These are phyloP conservation scores for Heliconius ismenius DNA, from an alignment of 2,888 invertebrate species.

Conservation along the genomic window DNA sequence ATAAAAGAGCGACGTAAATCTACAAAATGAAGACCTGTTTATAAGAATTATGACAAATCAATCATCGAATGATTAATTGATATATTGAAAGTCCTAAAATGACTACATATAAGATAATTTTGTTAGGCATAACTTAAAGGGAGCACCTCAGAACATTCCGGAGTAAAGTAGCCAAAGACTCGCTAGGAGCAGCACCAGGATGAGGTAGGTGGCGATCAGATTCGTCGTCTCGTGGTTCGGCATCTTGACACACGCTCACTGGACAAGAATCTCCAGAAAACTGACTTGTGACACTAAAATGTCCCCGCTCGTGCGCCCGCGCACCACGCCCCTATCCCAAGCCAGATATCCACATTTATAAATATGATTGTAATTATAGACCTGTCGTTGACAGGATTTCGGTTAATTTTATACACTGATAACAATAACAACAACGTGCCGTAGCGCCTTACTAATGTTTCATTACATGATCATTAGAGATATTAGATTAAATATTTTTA, in stretches of 20 bases:
- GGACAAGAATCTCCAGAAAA: slow-evolving; percentile 68
- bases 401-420: slow-evolving; percentile 37
- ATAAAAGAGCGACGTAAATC: not conserved
- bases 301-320: slow-evolving; percentile 58
- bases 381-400: slow-evolving; percentile 55
- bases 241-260: slow-evolving; percentile 70
- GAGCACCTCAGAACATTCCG: slow-evolving; percentile 80
- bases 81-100: not conserved
- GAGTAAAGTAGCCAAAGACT: slow-evolving; percentile 86
- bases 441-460: not conserved
- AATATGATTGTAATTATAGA: slow-evolving; percentile 65
- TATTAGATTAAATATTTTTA: not conserved
- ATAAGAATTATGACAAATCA: not conserved
- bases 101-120: not conserved
- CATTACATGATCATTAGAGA: not conserved
- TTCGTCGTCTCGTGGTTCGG: slow-evolving; percentile 84
- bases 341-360: slow-evolving; percentile 64
- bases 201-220: slow-evolving; percentile 86
- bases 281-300: slow-evolving; percentile 58
- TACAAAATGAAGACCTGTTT: not conserved
- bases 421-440: slow-evolving; percentile 41
- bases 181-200: slow-evolving; percentile 84
- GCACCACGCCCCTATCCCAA: slow-evolving; percentile 59
- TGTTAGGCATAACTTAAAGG: not conserved
- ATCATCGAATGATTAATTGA: not conserved